phyloP scores from a whole-genome alignment of 2,797 vertebrate species.

The Scolopax bukidnonensis region DNA sequence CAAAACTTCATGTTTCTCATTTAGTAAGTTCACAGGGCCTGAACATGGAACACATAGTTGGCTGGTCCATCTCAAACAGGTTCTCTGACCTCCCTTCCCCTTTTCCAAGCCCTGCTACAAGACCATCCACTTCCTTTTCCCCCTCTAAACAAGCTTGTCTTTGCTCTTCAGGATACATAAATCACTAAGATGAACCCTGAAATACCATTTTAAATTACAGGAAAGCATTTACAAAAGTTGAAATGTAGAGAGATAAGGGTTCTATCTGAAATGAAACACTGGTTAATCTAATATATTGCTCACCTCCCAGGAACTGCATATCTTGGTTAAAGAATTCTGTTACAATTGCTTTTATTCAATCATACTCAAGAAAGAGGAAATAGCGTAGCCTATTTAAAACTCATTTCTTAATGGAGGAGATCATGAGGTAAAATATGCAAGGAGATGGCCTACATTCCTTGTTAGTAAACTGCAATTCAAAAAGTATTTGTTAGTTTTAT shows the following conservation, averaged over 20 bases:
- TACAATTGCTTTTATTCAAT: background rate
- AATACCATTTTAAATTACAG: background rate
- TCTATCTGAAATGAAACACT: background rate
- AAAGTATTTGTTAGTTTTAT: background rate
- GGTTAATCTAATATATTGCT: background rate
- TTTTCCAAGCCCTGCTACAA: background rate
- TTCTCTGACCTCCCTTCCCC: background rate
- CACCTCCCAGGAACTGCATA: background rate
- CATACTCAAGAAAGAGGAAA: background rate
- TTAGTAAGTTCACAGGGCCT: background rate
- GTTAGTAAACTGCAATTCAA: background rate
- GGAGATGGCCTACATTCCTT: background rate
- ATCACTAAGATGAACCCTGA: background rate
- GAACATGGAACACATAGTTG: accelerated
- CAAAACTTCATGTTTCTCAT: background rate
- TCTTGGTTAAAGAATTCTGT: background rate
- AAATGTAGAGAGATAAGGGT: background rate
- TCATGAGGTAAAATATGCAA: background rate
- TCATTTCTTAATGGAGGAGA: background rate
- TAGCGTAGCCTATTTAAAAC: background rate
- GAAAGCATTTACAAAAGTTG: background rate
- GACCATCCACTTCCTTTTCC: background rate
- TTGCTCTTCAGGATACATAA: background rate
- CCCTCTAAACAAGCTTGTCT: background rate
- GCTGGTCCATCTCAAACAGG: background rate